Percentiles rank a stretch among this genome's conserved stretches.
Conservation (phyloP, 2,113 vertebrate genomes). For the Ibidorhyncha struthersii region DNA sequence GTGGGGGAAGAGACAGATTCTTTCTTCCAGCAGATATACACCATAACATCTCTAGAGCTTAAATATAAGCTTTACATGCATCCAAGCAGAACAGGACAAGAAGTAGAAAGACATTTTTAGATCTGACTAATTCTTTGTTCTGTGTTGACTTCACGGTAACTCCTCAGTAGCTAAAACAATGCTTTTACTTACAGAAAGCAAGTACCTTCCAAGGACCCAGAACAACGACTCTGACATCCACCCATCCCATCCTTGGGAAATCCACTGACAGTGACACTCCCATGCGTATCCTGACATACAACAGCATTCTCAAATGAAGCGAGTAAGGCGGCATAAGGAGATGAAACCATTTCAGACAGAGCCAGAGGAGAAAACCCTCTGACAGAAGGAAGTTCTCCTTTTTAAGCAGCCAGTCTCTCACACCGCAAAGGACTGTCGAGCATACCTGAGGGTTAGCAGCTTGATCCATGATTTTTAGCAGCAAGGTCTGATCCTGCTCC, state of each 20-base stretch:
- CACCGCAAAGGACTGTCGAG: neutral
- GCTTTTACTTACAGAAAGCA: neutral
- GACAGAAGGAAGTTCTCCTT: neutral
- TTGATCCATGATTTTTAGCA: slow-evolving; percentile 98
- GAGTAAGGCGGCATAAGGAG: fast-evolving
- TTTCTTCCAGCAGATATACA: neutral
- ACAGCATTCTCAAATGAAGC: neutral
- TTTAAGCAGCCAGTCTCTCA: neutral
- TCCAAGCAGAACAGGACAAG: neutral
- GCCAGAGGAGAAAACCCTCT: neutral
- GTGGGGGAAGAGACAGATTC: neutral
- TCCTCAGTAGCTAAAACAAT: neutral
- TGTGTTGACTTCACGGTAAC: neutral
- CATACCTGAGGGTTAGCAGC: slow-evolving; percentile 90
- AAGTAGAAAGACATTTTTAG: neutral
- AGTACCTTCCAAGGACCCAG: neutral
- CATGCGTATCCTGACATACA: neutral
- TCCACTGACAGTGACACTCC: neutral
- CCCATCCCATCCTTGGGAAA: neutral
- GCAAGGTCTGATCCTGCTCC: slow-evolving; percentile 93
- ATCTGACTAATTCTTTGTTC: neutral
- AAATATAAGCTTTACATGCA: neutral
- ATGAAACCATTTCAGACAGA: neutral
- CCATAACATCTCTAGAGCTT: neutral
- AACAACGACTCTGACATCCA: neutral